Conservation (phyloP, 2,797 vertebrate genomes). For the Diceros bicornis region DNA sequence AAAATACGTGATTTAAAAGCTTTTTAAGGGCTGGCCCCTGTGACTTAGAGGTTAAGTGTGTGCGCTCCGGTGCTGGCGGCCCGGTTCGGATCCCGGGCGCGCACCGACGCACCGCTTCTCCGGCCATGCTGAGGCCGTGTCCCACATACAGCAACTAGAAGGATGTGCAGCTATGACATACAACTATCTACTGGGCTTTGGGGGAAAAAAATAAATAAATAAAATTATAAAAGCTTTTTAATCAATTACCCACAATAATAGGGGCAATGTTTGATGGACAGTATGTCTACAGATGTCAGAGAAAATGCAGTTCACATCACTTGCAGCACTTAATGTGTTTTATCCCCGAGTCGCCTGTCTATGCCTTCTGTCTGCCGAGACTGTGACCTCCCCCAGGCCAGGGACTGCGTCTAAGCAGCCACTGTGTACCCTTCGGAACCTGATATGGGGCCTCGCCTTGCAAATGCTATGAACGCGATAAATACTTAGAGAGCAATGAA, state of each 20-base stretch:
- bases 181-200: no score
- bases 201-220: no score
- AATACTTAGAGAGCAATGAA: background rate
- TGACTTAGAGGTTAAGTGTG: no score
- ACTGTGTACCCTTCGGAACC: background rate
- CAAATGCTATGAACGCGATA: background rate
- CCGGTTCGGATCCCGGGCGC: no score
- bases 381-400: background rate
- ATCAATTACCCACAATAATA: background rate
- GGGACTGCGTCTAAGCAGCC: background rate
- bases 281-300: background rate
- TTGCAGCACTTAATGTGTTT: background rate
- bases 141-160: no score
- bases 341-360: background rate
- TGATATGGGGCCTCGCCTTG: background rate
- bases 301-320: background rate
- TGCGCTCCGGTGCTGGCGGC: no score
- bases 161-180: no score
- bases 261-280: background rate
- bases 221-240: slow-evolving; percentile 2
- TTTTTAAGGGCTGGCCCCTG: no score
- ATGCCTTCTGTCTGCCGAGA: background rate
- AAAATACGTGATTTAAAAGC: background rate
- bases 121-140: no score
- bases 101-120: no score